Evolutionary conservation across 2,797 vertebrate genomes (phyloP), one percentile per base, ranked within the genome.

Genomic region (Diplodus puntazzo): DNA sequence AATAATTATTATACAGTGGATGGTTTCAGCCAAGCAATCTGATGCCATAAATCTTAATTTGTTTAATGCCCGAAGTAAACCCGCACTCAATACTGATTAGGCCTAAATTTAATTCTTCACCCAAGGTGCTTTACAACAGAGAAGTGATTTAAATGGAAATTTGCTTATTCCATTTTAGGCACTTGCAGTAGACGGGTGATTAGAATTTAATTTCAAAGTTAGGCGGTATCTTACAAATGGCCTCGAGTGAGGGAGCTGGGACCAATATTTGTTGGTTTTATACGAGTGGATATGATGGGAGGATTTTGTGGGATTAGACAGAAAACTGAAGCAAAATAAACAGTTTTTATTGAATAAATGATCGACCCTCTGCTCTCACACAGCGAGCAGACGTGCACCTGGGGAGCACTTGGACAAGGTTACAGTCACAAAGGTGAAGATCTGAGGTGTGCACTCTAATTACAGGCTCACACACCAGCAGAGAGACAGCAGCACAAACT

Each of bases 61-160:
- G 81, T 90, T 86, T 87, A 88, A 87, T 84, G 89, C 90, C 87
- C 17, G 71, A 85, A 90, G 90, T 88, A 84, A 93, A 86, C 78
- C 85, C 79, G 43, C 85, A 82, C 78, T 90, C 87, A 89, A 65
- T 90, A 89, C 89, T 87, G 88, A 93, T 93, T 90, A 89, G 75
- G 53, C 75, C 63, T 79, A 82, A 75, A 88, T 89, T 80, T 84
- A 84, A 92, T 91, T 92, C 82, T 73, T 81, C 83, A 92, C 88
- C 92, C 48, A 70, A 84, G 80, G 88, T 91, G 87, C 82, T 76
- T 55, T 73, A 83, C 79, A 84, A 87, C 82, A 73, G 72, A 67
- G 79, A 90, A 87, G 77, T 81, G 78, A 87, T 92, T 90, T 90
- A 90, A 89, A 91, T 91, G 87, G 82, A 91, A 92, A 92, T 92